These are phyloP conservation scores for Osmoderma eremita DNA, from an alignment of 2,888 invertebrate species.

Conservation along the genomic window DNA sequence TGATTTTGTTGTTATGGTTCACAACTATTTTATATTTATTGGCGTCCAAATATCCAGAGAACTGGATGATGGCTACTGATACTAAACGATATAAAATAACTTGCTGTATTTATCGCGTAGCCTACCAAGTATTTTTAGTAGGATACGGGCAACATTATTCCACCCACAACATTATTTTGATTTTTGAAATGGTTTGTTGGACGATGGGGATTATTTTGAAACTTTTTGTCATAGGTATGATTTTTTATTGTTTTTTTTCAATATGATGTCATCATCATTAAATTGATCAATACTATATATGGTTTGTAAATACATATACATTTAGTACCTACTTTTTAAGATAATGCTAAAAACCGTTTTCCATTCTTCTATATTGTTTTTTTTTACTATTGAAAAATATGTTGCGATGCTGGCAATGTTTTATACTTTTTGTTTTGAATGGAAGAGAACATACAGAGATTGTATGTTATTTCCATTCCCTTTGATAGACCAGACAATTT, in stretches of 20 bases:
- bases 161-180: slow-evolving; percentile 1
- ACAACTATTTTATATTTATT: slow-evolving; percentile 33
- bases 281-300: too few relatives aligned
- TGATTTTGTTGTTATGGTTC: slow-evolving; percentile 39
- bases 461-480: too few relatives aligned
- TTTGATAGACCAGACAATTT: too few relatives aligned
- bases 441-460: too few relatives aligned
- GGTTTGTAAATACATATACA: too few relatives aligned
- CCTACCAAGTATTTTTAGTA: slow-evolving; percentile 33
- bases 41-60: slow-evolving; percentile 2
- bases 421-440: too few relatives aligned
- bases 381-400: too few relatives aligned
- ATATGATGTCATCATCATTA: too few relatives aligned
- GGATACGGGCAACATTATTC: slow-evolving; percentile 32
- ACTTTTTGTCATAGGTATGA: slow-evolving; percentile 42
- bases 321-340: too few relatives aligned
- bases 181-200: slow-evolving; percentile 39
- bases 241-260: neutral
- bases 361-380: too few relatives aligned
- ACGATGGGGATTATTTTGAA: slow-evolving; percentile 41
- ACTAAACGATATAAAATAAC: neutral
- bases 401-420: too few relatives aligned
- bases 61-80: neutral
- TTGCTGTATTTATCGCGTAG: slow-evolving; percentile 26
- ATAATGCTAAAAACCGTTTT: too few relatives aligned